phyloP scores from a whole-genome alignment of 2,113 vertebrate species.

The Labeo rohita region DNA sequence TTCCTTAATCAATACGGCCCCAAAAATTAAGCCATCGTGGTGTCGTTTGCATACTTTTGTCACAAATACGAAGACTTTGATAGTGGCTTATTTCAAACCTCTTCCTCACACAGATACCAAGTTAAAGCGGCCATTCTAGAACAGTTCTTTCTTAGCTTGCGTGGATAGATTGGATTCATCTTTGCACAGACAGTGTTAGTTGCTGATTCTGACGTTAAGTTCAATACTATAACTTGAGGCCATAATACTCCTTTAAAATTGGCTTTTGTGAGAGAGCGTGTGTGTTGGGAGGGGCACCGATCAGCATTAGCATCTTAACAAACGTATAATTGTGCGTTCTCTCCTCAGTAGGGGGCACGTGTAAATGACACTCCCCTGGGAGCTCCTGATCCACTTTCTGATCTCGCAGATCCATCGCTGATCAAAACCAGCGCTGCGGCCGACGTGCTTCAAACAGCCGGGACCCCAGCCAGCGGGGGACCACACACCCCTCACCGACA shows the following conservation, averaged over 20 bases:
- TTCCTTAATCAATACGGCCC: too few relatives aligned
- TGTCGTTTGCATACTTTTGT: too few relatives aligned
- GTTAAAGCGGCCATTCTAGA: too few relatives aligned
- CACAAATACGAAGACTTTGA: too few relatives aligned
- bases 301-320: slow-evolving; percentile 73
- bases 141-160: too few relatives aligned
- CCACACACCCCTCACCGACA: slow-evolving; percentile 66
- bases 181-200: background rate
- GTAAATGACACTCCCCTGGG: slow-evolving; percentile 73
- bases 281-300: slow-evolving; percentile 52
- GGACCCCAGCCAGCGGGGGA: slow-evolving; percentile 67
- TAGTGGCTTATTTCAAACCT: too few relatives aligned
- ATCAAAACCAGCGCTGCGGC: slow-evolving; percentile 75
- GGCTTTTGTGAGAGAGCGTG: background rate
- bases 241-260: background rate
- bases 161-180: too few relatives aligned
- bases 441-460: slow-evolving; percentile 75
- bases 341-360: slow-evolving; percentile 70
- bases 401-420: slow-evolving; percentile 73
- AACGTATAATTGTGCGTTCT: slow-evolving; percentile 73
- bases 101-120: too few relatives aligned
- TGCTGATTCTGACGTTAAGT: background rate
- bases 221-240: background rate
- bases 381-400: slow-evolving; percentile 77
- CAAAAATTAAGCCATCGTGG: too few relatives aligned